Evolutionary conservation across 1,140 invertebrate genomes (phyloP).

Genomic region (Drosophila teissieri): DNA sequence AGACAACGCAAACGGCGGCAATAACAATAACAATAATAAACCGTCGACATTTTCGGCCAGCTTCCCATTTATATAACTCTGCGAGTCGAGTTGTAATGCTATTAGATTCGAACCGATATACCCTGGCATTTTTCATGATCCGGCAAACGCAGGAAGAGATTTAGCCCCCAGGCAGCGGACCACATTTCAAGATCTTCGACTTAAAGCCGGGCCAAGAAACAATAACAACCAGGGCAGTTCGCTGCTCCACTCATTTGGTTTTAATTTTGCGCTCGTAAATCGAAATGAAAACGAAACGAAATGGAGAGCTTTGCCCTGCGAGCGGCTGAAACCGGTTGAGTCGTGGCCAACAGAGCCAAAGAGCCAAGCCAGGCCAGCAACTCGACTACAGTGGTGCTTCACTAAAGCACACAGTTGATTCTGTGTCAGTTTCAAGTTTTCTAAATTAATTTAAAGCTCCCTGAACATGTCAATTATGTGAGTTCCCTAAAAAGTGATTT

Average conservation of each 20-base stretch:
- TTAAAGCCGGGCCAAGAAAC: slow-evolving; percentile 42
- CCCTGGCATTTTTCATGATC: slow-evolving; percentile 27
- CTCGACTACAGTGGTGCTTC: slow-evolving; percentile 21
- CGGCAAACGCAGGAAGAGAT: slow-evolving; percentile 50
- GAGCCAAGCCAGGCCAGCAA: slow-evolving; percentile 52
- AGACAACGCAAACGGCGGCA: slow-evolving; percentile 65
- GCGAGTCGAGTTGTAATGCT: slow-evolving; percentile 17
- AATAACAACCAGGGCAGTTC: slow-evolving; percentile 63
- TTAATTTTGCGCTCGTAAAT: slow-evolving; percentile 80
- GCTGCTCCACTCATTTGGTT: slow-evolving; percentile 67
- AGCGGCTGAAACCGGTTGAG: slow-evolving; percentile 40
- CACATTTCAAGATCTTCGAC: slow-evolving; percentile 61
- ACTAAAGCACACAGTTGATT: background rate
- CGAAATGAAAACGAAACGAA: slow-evolving; percentile 82
- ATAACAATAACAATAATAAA: slow-evolving; percentile 62
- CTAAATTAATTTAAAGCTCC: too few relatives aligned
- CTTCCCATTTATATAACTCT: slow-evolving; percentile 50
- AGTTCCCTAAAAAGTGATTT: too few relatives aligned
- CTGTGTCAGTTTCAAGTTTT: too few relatives aligned
- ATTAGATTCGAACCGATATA: slow-evolving; percentile 14
- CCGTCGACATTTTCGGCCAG: slow-evolving; percentile 63
- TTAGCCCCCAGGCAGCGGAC: slow-evolving; percentile 31
- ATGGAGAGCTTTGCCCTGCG: slow-evolving; percentile 51
- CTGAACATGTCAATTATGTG: too few relatives aligned
- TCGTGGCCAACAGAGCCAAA: slow-evolving; percentile 37